These are phyloP conservation scores for Cepaea nemoralis DNA, from an alignment of 1,140 invertebrate genomes.

Conservation along the genomic window DNA sequence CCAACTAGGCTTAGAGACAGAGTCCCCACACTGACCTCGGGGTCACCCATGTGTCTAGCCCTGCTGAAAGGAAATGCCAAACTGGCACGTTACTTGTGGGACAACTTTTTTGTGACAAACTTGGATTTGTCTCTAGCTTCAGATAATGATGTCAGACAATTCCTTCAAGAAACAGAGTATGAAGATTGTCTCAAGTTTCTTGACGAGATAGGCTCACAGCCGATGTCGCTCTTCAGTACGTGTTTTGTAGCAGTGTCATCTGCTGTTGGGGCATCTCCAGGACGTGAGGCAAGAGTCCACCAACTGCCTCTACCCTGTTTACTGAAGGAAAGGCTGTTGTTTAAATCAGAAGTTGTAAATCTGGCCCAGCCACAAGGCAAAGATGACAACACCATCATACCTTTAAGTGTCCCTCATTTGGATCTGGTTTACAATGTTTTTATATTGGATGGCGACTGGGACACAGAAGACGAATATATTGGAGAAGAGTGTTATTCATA, in stretches of 20 bases:
- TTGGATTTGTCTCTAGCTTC: not conserved
- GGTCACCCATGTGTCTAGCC: conserved; percentile 1
- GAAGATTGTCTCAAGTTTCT: not conserved
- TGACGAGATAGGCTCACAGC: not conserved
- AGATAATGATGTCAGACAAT: not conserved
- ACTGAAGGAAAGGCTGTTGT: conserved; percentile 11
- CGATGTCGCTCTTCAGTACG: not conserved
- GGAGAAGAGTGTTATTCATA: too few species aligned
- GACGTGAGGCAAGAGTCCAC: not conserved
- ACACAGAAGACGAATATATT: too few species aligned
- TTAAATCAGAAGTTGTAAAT: too few species aligned
- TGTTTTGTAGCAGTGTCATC: not conserved
- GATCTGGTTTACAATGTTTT: too few species aligned
- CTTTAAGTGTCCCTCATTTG: too few species aligned
- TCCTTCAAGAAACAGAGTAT: not conserved
- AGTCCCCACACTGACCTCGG: not conserved
- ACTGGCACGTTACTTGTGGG: not conserved
- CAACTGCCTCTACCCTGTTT: not conserved
- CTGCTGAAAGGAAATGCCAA: not conserved
- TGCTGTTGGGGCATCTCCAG: not conserved
- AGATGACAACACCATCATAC: too few species aligned
- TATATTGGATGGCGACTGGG: too few species aligned
- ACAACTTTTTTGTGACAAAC: not conserved
- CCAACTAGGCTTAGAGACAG: too few species aligned
- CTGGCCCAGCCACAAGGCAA: too few species aligned